Percentiles rank a stretch among this genome's conserved stretches.
Evolutionary conservation across 1,140 invertebrate species (phyloP).

Genomic region (Condylostylus longicornis): DNA sequence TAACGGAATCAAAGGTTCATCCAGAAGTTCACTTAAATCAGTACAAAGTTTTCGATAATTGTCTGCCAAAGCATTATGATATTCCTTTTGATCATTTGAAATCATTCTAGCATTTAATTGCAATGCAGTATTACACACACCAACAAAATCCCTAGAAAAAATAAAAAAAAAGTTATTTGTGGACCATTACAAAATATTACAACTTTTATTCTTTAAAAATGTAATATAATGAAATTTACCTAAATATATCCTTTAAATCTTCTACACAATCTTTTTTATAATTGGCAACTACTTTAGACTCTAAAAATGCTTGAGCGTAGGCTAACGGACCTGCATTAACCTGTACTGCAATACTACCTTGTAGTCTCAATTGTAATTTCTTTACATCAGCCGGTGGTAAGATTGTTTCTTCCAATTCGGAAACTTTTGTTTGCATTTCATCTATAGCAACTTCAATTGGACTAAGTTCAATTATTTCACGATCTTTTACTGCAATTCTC

Average conservation of each 20-base stretch:
- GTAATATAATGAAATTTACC: conserved; percentile 37
- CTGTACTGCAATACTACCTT: conserved; percentile 81
- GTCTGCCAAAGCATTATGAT: conserved; percentile 68
- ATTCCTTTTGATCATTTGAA: conserved; percentile 69
- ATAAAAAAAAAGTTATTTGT: conserved; percentile 8
- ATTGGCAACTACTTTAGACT: conserved; percentile 46
- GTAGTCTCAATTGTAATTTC: conserved; percentile 74
- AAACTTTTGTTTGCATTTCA: conserved; percentile 74
- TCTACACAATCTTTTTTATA: conserved; percentile 71
- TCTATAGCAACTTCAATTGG: conserved; percentile 90
- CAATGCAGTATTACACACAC: conserved; percentile 70
- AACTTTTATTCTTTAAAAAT: neutral
- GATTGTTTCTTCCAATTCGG: conserved; percentile 72
- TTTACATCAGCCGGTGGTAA: conserved; percentile 68
- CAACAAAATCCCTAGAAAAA: conserved; percentile 65
- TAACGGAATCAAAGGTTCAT: conserved; percentile 37
- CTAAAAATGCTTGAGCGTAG: conserved; percentile 80
- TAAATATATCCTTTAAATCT: conserved; percentile 71
- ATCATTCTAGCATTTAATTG: conserved; percentile 78
- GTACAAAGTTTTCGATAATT: conserved; percentile 77
- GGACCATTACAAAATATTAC: neutral
- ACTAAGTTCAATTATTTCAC: conserved; percentile 59
- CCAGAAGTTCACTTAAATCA: conserved; percentile 54
- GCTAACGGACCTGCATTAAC: conserved; percentile 91
- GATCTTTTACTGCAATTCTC: conserved; percentile 58